phyloP scores from a whole-genome alignment of 2,888 invertebrate species.

The Tiliacea citrago region DNA sequence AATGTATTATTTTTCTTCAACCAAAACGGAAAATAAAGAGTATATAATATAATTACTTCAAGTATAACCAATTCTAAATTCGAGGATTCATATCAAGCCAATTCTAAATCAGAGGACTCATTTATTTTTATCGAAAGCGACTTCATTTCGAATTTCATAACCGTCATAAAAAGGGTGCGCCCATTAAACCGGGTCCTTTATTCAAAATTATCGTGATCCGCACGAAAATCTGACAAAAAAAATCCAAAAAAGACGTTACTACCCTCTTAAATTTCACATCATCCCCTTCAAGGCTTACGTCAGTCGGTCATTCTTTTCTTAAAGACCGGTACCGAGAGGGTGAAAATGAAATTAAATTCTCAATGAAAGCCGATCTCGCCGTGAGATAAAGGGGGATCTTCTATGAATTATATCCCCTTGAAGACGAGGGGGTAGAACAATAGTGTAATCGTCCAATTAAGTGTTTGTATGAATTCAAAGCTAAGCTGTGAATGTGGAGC shows the following conservation, averaged over 20 bases:
- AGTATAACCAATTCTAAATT: not conserved
- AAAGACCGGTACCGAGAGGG: constrained; percentile 82
- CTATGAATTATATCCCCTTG: constrained; percentile 87
- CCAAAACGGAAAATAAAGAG: not conserved
- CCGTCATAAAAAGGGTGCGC: constrained; percentile 15
- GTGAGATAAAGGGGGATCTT: constrained; percentile 86
- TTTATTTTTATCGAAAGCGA: not conserved
- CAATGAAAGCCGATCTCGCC: constrained; percentile 87
- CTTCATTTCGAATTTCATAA: constrained; percentile 35
- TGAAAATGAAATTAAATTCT: constrained; percentile 90
- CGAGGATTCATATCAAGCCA: not conserved
- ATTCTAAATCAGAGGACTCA: not conserved
- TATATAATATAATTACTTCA: not conserved
- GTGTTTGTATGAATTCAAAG: constrained; percentile 84
- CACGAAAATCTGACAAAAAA: constrained; percentile 56
- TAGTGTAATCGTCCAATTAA: constrained; percentile 90
- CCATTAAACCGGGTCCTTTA: constrained; percentile 33
- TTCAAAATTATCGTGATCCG: constrained; percentile 49
- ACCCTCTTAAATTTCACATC: constrained; percentile 80
- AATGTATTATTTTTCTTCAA: not conserved
- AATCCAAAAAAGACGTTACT: constrained; percentile 74
- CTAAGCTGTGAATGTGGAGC: constrained; percentile 74
- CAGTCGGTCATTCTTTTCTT: constrained; percentile 89
- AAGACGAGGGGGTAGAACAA: constrained; percentile 86
- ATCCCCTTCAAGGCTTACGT: constrained; percentile 77